Evolutionary conservation across 2,113 vertebrate genomes (phyloP).

Genomic region (Drymodes brunneopygia): DNA sequence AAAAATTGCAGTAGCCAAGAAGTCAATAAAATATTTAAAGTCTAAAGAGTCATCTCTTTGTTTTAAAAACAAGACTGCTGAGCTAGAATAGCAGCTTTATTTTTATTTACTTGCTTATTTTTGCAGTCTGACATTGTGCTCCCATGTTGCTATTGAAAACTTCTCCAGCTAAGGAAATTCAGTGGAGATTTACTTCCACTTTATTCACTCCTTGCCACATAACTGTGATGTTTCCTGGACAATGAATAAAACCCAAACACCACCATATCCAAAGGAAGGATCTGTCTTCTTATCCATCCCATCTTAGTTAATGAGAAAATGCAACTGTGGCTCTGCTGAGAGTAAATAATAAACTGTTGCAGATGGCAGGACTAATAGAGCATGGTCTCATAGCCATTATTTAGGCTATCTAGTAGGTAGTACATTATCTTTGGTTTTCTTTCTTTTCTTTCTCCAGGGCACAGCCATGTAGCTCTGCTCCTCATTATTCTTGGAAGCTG

Average conservation of each 20-base stretch:
- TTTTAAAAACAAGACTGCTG: neutral
- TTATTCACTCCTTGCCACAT: neutral
- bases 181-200: neutral
- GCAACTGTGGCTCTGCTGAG: neutral
- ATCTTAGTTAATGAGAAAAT: slow-evolving; percentile 6
- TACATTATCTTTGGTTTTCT: slow-evolving; percentile 32
- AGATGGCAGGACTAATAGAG: neutral
- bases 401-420: slow-evolving; percentile 16
- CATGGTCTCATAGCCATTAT: slow-evolving; percentile 7
- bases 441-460: slow-evolving; percentile 47
- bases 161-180: slow-evolving; percentile 7
- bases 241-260: neutral
- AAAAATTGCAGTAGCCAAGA: neutral
- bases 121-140: neutral
- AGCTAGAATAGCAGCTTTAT: neutral
- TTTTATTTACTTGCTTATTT: slow-evolving; percentile 40
- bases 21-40: slow-evolving; percentile 17
- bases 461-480: neutral
- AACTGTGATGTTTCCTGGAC: neutral
- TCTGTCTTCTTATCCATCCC: neutral
- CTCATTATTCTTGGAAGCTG: slow-evolving; percentile 9
- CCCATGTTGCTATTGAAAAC: slow-evolving; percentile 9
- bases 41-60: neutral
- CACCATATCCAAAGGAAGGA: neutral
- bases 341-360: slow-evolving; percentile 8